Conservation (phyloP, 2,888 invertebrate species). For the Trisateles emortualis region DNA sequence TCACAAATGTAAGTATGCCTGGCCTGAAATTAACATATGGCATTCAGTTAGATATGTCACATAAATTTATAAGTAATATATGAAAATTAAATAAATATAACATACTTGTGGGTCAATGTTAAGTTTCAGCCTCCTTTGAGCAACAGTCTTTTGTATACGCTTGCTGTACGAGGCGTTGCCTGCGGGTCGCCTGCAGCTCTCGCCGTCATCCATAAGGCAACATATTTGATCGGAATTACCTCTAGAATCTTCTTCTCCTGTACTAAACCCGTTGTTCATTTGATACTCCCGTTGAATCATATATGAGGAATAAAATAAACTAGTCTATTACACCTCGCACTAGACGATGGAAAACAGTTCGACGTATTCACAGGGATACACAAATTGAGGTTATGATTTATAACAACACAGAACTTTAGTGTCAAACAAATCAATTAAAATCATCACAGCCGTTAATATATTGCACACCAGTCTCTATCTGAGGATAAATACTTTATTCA, state of each 20-base stretch:
- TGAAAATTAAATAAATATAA: constrained; percentile 31
- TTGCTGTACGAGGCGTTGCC: constrained; percentile 99
- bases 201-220: constrained; percentile 96
- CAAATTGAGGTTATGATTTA: constrained; percentile 78
- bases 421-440: constrained; percentile 57
- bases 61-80: constrained; percentile 10
- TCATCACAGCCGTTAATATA: constrained; percentile 56
- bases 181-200: constrained; percentile 94
- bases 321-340: constrained; percentile 69
- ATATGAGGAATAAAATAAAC: constrained; percentile 78
- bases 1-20: constrained; percentile 99
- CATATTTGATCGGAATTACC: constrained; percentile 96
- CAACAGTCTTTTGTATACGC: constrained; percentile 97
- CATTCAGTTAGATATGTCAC: constrained; percentile 23
- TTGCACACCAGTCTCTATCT: constrained; percentile 45
- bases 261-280: constrained; percentile 95
- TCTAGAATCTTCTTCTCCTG: constrained; percentile 96
- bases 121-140: constrained; percentile 95
- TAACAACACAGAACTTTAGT: constrained; percentile 72
- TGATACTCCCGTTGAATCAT: constrained; percentile 87
- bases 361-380: constrained; percentile 78
- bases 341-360: constrained; percentile 66
- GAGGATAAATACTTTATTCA: constrained; percentile 59
- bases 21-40: constrained; percentile 87
- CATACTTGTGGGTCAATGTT: constrained; percentile 90